Percentiles rank a stretch among this genome's conserved stretches.
Conservation (phyloP, 1,140 invertebrate species). For the Oreohelix idahoensis region DNA sequence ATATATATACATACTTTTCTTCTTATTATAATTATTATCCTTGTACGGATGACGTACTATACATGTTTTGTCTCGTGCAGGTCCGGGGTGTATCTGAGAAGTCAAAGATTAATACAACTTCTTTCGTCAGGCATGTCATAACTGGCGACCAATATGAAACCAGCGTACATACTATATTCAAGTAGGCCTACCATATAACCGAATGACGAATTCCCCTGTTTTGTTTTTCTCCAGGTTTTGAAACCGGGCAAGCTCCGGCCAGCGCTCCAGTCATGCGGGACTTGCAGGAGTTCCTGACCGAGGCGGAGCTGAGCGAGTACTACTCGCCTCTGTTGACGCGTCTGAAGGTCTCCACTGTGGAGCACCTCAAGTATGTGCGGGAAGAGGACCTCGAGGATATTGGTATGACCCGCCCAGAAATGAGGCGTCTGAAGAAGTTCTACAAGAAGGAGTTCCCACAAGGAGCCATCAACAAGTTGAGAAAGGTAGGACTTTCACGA, state of each 20-base stretch:
- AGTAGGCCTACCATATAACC: too few species aligned
- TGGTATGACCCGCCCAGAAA: slow-evolving; percentile 95
- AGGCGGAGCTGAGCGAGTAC: slow-evolving; percentile 92
- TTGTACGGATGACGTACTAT: too few species aligned
- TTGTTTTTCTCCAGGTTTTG: slow-evolving; percentile 11
- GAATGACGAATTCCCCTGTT: too few species aligned
- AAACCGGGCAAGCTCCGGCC: not conserved
- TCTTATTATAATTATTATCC: too few species aligned
- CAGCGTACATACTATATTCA: too few species aligned
- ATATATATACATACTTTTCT: too few species aligned
- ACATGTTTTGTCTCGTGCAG: too few species aligned
- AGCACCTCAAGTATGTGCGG: slow-evolving; percentile 96
- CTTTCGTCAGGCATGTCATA: too few species aligned
- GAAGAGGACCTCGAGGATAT: slow-evolving; percentile 92
- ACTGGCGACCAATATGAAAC: too few species aligned
- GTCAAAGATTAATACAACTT: too few species aligned
- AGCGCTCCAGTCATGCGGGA: slow-evolving; percentile 73
- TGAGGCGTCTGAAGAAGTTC: slow-evolving; percentile 92
- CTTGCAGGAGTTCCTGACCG: slow-evolving; percentile 90
- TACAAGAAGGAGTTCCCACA: slow-evolving; percentile 91
- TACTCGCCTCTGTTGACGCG: slow-evolving; percentile 81
- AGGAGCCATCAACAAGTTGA: slow-evolving; percentile 77
- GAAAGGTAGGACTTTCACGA: slow-evolving; percentile 51
- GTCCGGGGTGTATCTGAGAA: too few species aligned
- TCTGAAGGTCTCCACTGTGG: slow-evolving; percentile 79